phyloP scores from a whole-genome alignment of 2,113 vertebrate genomes.

The Onychostruthus taczanowskii region DNA sequence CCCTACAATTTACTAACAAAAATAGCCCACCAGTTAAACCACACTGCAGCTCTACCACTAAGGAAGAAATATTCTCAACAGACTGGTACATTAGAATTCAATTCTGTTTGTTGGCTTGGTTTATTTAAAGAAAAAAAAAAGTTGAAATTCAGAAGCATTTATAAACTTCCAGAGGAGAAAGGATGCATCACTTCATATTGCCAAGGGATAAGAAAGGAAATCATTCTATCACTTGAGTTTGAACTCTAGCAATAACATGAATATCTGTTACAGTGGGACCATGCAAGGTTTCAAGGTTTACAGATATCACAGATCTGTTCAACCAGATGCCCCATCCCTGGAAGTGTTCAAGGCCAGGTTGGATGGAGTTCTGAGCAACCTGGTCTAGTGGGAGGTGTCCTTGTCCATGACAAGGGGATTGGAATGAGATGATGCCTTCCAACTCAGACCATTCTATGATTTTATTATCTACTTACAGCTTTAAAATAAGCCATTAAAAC shows the following conservation, averaged over 20 bases:
- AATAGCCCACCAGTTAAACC: constrained; percentile 46
- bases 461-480: background rate
- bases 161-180: background rate
- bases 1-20: constrained; percentile 59
- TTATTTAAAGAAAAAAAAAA: background rate
- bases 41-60: background rate
- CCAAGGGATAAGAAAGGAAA: background rate
- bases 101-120: background rate
- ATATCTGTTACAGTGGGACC: background rate
- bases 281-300: background rate
- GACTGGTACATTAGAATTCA: background rate
- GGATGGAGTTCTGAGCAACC: background rate
- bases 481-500: background rate
- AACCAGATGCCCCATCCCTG: background rate
- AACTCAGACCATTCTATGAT: background rate
- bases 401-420: background rate
- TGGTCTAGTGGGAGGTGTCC: background rate
- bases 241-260: background rate
- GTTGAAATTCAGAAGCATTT: background rate
- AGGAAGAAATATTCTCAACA: background rate
- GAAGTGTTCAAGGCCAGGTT: background rate
- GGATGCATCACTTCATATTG: background rate
- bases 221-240: background rate
- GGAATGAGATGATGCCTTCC: background rate
- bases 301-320: background rate